Evolutionary conservation across 1,140 invertebrate species (phyloP), one percentile per base, ranked within the genome.

Genomic region (Dryas iulia): DNA sequence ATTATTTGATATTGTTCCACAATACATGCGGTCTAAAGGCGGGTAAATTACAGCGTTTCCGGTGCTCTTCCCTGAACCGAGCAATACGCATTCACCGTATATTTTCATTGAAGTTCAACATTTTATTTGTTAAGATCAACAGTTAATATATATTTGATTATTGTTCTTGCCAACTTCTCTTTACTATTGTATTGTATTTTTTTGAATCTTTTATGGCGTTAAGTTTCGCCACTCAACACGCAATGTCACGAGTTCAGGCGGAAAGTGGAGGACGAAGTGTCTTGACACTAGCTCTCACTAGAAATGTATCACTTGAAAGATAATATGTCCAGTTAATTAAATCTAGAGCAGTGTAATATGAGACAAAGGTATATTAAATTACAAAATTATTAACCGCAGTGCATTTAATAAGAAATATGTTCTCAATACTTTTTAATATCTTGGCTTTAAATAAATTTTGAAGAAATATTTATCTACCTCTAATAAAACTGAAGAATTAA

Each of bases 21-120:
- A 21, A 33, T 33, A 53, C 60, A 69, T 72, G 77, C 72, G 74
- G 77, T 82, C 76, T 78, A 69, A 80, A 76, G 64, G 73, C 75
- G 77, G 72, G 75, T 60, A 79, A 84, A 81, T 81, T 81, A 74
- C 76, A 58, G 58, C 59, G 69, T 73, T 83, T 85, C 83, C 83
- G 81, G 78, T 39, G 66, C 72, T 64, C 67, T 85, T 85, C 74
- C 76, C 59, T 73, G 76, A 85, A 79, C 68, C 62, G 33, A 54
- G 60, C 70, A 31, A 69, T 64, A 69, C 62, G 73, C 75, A 72
- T 70, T 68, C 61, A 52, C 66, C 65, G 71, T 69, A 59, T 31
- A 28, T 33, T 54, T 8, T 28, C 77, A 79, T 75, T 26, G 30
- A 23, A 64, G 61, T 28, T 18, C 24, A 73, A 79, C 77, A 66